phyloP scores from a whole-genome alignment of 2,888 invertebrate species.

The Parochlus steinenii region DNA sequence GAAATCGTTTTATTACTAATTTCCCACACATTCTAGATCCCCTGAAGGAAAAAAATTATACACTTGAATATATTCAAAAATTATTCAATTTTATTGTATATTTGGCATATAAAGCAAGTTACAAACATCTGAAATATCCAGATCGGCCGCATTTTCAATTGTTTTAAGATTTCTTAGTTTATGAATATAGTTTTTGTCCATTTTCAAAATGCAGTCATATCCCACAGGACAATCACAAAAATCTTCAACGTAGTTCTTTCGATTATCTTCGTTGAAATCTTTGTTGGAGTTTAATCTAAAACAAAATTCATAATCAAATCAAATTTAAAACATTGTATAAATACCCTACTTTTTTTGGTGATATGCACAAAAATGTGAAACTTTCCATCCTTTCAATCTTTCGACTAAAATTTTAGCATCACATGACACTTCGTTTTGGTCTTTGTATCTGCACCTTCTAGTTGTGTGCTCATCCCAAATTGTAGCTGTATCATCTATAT shows the following conservation, averaged over 20 bases:
- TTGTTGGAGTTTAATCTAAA: slow-evolving; percentile 12
- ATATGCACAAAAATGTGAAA: slow-evolving; percentile 8
- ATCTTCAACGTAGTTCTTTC: slow-evolving; percentile 16
- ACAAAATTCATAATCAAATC: neutral
- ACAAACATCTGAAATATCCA: slow-evolving; percentile 51
- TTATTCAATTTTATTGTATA: no score
- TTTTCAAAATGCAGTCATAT: slow-evolving; percentile 32
- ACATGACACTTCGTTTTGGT: slow-evolving; percentile 12
- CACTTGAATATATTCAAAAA: no score
- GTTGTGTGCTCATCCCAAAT: slow-evolving; percentile 40
- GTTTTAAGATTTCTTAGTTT: slow-evolving; percentile 27
- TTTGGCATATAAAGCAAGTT: no score
- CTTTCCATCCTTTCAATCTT: neutral
- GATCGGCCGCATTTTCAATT: slow-evolving; percentile 46
- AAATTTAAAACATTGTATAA: slow-evolving; percentile 3
- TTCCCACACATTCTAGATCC: no score
- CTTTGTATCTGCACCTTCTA: slow-evolving; percentile 16
- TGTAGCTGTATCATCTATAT: slow-evolving; percentile 44
- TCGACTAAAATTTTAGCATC: slow-evolving; percentile 13
- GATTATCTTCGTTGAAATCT: slow-evolving; percentile 15
- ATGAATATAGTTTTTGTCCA: slow-evolving; percentile 25
- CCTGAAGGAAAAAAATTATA: no score
- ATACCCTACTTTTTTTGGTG: slow-evolving; percentile 1
- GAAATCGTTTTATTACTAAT: no score
- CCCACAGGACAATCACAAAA: slow-evolving; percentile 34